Percentiles rank a stretch among this genome's conserved stretches.
phyloP scores from a whole-genome alignment of 2,888 invertebrate species.

The Philopedon plagiatum region DNA sequence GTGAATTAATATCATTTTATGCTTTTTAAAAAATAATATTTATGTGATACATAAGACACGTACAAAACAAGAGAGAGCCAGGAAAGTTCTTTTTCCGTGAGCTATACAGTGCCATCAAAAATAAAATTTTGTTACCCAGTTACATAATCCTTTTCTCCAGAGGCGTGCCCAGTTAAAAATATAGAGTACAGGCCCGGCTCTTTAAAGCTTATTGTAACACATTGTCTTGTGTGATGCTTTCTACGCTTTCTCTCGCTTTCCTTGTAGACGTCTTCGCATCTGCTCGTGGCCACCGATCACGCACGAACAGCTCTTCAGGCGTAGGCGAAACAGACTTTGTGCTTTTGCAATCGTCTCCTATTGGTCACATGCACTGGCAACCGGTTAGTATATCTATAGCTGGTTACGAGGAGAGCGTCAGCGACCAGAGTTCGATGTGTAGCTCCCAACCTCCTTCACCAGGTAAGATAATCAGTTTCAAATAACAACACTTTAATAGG shows the following conservation, averaged over 20 bases:
- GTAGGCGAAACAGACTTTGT: slow-evolving; percentile 72
- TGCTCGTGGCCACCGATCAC: slow-evolving; percentile 60
- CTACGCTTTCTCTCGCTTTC: slow-evolving; percentile 19
- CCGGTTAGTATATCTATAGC: slow-evolving; percentile 67
- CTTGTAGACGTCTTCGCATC: slow-evolving; percentile 31
- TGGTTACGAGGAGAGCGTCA: slow-evolving; percentile 67
- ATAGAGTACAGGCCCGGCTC: not conserved
- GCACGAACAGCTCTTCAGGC: slow-evolving; percentile 66
- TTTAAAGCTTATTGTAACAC: not conserved
- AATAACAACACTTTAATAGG: too few species aligned
- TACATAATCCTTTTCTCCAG: too few species aligned
- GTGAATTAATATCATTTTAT: too few species aligned
- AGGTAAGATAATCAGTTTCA: too few species aligned
- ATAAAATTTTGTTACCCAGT: too few species aligned
- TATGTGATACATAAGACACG: too few species aligned
- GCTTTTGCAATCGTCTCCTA: slow-evolving; percentile 71
- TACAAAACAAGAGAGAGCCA: too few species aligned
- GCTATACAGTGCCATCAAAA: too few species aligned
- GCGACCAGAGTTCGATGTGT: slow-evolving; percentile 68
- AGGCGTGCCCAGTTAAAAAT: too few species aligned
- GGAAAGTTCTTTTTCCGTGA: too few species aligned
- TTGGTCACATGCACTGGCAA: slow-evolving; percentile 70
- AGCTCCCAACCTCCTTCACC: slow-evolving; percentile 65
- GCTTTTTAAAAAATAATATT: too few species aligned
- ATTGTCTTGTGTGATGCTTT: not conserved